These are phyloP conservation scores for Latrodectus hesperus DNA, from an alignment of 2,888 invertebrate species.

Conservation along the genomic window DNA sequence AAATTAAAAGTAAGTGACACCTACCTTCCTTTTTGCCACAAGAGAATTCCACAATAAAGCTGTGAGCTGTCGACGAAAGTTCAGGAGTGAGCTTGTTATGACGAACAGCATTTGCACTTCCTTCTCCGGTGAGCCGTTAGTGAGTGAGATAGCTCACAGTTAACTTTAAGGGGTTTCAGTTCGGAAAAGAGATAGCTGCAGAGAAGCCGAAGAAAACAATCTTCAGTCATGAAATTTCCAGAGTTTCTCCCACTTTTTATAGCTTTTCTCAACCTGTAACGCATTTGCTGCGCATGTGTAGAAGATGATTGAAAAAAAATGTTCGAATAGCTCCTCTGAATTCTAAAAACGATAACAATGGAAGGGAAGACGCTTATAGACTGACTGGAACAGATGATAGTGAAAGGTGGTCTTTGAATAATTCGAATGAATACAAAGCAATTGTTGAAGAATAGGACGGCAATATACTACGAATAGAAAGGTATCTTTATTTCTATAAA, in stretches of 20 bases:
- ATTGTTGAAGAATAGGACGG: neutral
- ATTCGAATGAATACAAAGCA: neutral
- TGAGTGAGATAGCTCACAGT: neutral
- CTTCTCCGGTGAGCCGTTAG: neutral
- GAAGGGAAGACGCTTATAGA: constrained; percentile 50
- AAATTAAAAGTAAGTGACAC: neutral
- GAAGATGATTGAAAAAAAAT: constrained; percentile 9
- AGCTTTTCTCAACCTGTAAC: neutral
- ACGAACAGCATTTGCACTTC: constrained; percentile 43
- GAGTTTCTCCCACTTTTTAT: neutral
- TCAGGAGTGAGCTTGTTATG: constrained; percentile 54
- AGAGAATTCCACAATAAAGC: constrained; percentile 63
- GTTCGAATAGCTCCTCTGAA: neutral
- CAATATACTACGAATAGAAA: neutral
- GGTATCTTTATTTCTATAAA: too few species aligned
- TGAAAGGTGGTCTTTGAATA: constrained; percentile 26
- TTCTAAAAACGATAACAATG: constrained; percentile 4
- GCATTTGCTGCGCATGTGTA: neutral
- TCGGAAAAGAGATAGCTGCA: constrained; percentile 6
- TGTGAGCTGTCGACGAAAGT: constrained; percentile 55
- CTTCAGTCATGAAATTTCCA: neutral
- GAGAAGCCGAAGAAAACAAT: neutral
- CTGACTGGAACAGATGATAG: constrained; percentile 48
- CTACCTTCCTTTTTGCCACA: constrained; percentile 65
- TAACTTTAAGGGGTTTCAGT: too few species aligned